Evolutionary conservation across 92 coral and sea anemone genomes (phyloP).

Genomic region (Pocillopora meandrina): DNA sequence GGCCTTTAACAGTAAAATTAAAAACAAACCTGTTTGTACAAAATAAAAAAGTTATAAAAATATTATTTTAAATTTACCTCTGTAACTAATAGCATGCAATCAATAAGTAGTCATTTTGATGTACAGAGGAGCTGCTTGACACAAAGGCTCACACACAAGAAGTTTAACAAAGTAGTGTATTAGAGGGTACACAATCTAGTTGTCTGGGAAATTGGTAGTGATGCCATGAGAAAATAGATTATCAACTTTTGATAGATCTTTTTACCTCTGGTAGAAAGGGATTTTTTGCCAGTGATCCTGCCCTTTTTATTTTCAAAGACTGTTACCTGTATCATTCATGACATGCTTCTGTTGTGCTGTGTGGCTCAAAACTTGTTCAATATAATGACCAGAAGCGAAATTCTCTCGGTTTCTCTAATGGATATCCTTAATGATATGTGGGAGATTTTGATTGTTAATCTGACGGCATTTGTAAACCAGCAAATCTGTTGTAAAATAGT

Average conservation of each 20-base stretch:
- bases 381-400: not conserved
- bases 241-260: constrained; percentile 1
- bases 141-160: no score
- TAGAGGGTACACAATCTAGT: not conserved
- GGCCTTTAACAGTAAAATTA: constrained; percentile 32
- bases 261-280: not conserved
- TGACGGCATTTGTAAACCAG: not conserved
- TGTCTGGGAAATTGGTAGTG: constrained; percentile 1
- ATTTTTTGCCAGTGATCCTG: not conserved
- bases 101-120: constrained; percentile 22
- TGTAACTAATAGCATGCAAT: constrained; percentile 20
- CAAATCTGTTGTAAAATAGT: not conserved
- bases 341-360: not conserved
- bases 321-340: not conserved
- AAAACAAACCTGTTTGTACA: constrained; percentile 29
- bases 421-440: not conserved
- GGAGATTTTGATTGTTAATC: not conserved
- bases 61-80: constrained; percentile 38
- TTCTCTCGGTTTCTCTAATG: not conserved
- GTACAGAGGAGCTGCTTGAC: constrained; percentile 20
- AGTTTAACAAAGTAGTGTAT: no score
- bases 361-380: not conserved
- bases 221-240: not conserved
- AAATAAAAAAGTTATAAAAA: constrained; percentile 36
- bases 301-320: not conserved